A percentile compares a stretch with the other conserved stretches of the same genome.
phyloP scores from a whole-genome alignment of 2,888 invertebrate species.

The Pseudococcus viburni region DNA sequence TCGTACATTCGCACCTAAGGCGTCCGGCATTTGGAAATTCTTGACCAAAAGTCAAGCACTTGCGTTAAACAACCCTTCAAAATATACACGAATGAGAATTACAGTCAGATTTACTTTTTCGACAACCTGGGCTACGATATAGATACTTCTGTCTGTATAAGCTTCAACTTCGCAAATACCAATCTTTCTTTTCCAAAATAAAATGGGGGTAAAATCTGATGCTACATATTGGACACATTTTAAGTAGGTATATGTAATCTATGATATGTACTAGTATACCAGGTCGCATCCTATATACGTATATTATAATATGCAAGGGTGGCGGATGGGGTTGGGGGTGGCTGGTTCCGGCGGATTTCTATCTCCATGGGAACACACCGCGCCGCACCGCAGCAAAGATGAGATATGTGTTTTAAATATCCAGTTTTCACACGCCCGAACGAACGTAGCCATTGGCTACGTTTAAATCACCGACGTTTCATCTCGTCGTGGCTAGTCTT shows the following conservation, averaged over 20 bases:
- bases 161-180: not conserved
- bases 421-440: conserved; percentile 56
- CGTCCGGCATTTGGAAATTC: not conserved
- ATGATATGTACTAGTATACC: not conserved
- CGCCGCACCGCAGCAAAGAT: not conserved
- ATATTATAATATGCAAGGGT: conserved; percentile 39
- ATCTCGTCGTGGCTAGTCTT: conserved; percentile 40
- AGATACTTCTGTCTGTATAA: not conserved
- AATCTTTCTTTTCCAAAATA: not conserved
- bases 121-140: no score
- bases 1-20: no score
- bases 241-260: not conserved
- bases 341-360: conserved; percentile 46
- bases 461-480: conserved; percentile 59
- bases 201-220: not conserved
- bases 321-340: not conserved
- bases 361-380: conserved; percentile 56
- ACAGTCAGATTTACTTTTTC: no score
- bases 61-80: not conserved
- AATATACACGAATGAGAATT: not conserved
- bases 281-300: not conserved
- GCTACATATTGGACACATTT: conserved; percentile 1
- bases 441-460: conserved; percentile 60
- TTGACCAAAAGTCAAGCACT: not conserved
- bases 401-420: conserved; percentile 59